Evolutionary conservation across 2,888 invertebrate genomes (phyloP), one percentile per base, ranked within the genome.

Genomic region (Plemyria rubiginata): DNA sequence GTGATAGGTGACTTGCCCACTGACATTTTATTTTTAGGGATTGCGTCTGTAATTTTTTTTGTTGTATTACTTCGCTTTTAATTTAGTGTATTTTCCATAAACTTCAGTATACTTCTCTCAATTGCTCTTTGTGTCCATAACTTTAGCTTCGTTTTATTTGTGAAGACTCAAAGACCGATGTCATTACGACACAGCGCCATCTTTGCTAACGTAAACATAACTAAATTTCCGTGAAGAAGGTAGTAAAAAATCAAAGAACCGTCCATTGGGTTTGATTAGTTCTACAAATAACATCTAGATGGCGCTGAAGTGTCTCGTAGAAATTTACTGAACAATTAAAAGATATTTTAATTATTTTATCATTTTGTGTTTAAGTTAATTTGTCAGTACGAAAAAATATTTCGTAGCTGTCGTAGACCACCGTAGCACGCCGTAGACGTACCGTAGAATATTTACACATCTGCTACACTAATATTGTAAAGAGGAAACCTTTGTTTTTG

Each of bases 281-380:
- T 53, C 15, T 29, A 11, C 9, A 43, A 52, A 15, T n/a, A 38
- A n/a, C 57, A 36, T 8, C 12, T 53, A 62, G 62, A 62, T 62
- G 62, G 62, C 56, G 29, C 43, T 13, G 43, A 46, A 11, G 13
- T 12, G 6, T 40, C 5, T 29, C 29, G n/a, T 32, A 9, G 0
- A 48, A 41, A 13, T 15, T 45, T 45, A 32, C 16, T 13, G 7
- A 51, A 22, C 28, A 48, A 28, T 5, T 28, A 11, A 13, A 11
- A 13, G 12, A 6, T 12, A 0, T 5, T 40, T 22, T 3, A 22
- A 3, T 22, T 22, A 2, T 22, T 22, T 22, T 3, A 22, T 2
- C 22, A 22, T 22, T 22, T 22, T 22, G 22, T 22, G 22, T 22
- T n/a, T n/a, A n/a, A n/a, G 22, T 22, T 0, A n/a, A 40, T 40